Percentiles rank a stretch among this genome's conserved stretches.
Conservation (phyloP, 1,140 invertebrate genomes). For the Zaprionus gabonicus region DNA sequence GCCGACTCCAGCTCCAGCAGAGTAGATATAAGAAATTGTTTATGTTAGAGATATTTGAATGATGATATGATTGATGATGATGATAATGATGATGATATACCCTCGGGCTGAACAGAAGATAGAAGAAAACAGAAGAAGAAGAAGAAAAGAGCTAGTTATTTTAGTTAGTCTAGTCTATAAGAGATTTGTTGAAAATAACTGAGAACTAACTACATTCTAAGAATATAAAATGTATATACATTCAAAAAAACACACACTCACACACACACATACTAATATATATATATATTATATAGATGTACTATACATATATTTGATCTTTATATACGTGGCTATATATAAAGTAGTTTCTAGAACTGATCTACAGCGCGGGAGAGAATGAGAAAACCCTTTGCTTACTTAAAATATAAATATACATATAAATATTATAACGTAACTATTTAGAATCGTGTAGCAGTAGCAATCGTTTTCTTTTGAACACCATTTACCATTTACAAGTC, state of each 20-base stretch:
- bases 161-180: slow-evolving; percentile 3
- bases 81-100: not conserved
- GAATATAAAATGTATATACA: slow-evolving; percentile 6
- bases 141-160: not conserved
- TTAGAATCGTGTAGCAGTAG: slow-evolving; percentile 3
- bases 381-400: not conserved
- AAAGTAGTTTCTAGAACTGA: slow-evolving; percentile 3
- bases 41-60: slow-evolving; percentile 3
- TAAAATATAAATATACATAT: not conserved
- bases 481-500: slow-evolving; percentile 21
- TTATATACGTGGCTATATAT: not conserved
- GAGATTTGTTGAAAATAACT: slow-evolving; percentile 1
- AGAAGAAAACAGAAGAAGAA: not conserved
- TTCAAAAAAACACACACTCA: not conserved
- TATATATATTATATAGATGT: not conserved
- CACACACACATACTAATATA: not conserved
- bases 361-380: not conserved
- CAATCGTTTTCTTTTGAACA: slow-evolving; percentile 1
- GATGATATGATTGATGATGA: not conserved
- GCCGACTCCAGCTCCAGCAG: not conserved
- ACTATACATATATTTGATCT: slow-evolving; percentile 1
- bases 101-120: not conserved
- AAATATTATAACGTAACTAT: not conserved
- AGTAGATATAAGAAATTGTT: slow-evolving; percentile 4
- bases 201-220: slow-evolving; percentile 6